phyloP scores from a whole-genome alignment of 2,113 vertebrate species.

The Budorcas taxicolor region DNA sequence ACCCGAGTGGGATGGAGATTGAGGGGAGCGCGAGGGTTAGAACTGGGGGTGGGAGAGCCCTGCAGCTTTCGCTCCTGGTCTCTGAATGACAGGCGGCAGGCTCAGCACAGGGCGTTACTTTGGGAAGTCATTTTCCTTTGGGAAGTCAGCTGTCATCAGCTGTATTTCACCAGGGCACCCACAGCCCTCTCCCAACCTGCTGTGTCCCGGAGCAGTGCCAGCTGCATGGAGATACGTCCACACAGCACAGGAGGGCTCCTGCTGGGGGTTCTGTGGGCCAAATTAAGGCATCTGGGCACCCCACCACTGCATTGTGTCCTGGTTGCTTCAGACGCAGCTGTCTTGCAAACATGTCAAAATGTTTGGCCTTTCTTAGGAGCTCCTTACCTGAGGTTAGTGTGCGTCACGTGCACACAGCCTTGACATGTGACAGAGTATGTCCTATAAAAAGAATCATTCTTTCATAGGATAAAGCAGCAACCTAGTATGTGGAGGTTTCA shows the following conservation, averaged over 20 bases:
- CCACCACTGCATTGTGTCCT: background rate
- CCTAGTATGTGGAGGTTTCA: background rate
- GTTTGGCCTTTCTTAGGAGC: background rate
- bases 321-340: background rate
- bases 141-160: background rate
- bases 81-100: background rate
- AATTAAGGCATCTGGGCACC: background rate
- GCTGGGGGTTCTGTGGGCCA: background rate
- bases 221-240: background rate
- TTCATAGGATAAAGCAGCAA: background rate
- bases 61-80: background rate
- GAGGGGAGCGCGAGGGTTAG: background rate
- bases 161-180: background rate
- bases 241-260: background rate
- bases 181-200: background rate
- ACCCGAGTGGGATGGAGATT: background rate
- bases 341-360: background rate
- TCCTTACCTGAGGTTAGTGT: background rate
- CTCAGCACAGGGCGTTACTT: background rate
- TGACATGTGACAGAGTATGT: background rate
- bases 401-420: background rate
- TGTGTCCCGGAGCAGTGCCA: background rate
- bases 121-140: background rate
- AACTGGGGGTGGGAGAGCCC: background rate
- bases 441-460: background rate